Evolutionary conservation across 2,113 vertebrate species (phyloP).

Genomic region (Gymnogyps californianus): DNA sequence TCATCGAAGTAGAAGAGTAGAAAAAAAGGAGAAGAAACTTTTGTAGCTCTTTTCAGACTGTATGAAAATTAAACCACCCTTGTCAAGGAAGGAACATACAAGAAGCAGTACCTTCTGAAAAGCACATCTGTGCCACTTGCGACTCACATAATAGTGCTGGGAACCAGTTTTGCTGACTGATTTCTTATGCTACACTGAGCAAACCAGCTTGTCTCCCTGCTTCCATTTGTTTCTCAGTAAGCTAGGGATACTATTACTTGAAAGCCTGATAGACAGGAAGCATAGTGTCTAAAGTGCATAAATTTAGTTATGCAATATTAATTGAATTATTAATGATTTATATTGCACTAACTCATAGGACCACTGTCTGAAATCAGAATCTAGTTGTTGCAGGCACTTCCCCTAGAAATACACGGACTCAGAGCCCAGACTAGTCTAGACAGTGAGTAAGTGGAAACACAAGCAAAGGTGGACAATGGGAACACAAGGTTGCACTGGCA

Average conservation of each 20-base stretch:
- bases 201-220: background rate
- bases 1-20: background rate
- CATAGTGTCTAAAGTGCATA: background rate
- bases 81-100: background rate
- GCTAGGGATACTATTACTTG: background rate
- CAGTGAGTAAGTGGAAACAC: background rate
- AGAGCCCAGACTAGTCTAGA: background rate
- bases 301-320: background rate
- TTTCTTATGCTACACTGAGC: background rate
- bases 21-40: background rate
- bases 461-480: background rate
- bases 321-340: slow-evolving; percentile 20
- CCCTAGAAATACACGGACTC: background rate
- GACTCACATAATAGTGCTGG: background rate
- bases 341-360: background rate
- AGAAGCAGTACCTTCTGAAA: background rate
- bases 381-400: background rate
- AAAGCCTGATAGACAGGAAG: background rate
- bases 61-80: background rate
- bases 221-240: background rate
- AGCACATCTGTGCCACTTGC: background rate
- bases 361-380: background rate
- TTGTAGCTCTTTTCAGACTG: background rate
- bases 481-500: background rate
- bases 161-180: background rate